Percentiles rank a stretch among this genome's conserved stretches.
phyloP scores from a whole-genome alignment of 2,113 vertebrate genomes.

The Pseudorasbora parva region DNA sequence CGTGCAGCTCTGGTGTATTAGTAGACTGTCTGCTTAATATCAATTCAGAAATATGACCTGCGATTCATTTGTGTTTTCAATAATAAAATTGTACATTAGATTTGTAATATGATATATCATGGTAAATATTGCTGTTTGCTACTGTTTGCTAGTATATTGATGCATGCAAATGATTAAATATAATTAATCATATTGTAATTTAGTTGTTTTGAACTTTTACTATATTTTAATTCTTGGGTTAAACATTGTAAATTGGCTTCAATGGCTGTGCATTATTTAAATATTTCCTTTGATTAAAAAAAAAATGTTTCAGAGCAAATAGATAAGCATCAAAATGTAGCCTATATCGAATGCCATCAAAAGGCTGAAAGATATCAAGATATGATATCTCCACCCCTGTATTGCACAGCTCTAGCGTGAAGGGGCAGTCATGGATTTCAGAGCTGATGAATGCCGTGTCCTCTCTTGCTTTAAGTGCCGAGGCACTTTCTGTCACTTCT shows the following conservation, averaged over 20 bases:
- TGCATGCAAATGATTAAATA: not conserved
- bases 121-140: not conserved
- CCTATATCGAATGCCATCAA: not conserved
- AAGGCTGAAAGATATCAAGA: constrained; percentile 6
- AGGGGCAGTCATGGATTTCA: constrained; percentile 23
- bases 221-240: not conserved
- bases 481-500: constrained; percentile 41
- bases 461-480: constrained; percentile 27
- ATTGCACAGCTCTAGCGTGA: not conserved
- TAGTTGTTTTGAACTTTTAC: not conserved
- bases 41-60: not conserved
- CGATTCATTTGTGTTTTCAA: not conserved
- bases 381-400: not conserved
- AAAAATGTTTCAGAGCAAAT: not conserved
- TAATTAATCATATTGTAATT: not conserved
- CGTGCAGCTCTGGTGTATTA: too few relatives aligned
- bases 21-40: too few relatives aligned
- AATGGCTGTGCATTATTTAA: not conserved
- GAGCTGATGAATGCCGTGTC: constrained; percentile 11
- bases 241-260: not conserved
- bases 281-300: not conserved
- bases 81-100: not conserved
- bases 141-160: not conserved
- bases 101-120: not conserved
- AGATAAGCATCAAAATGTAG: not conserved